Base-by-base conservation (phyloP, 2,888 invertebrate species). In the Phalangium opilio region DNA sequence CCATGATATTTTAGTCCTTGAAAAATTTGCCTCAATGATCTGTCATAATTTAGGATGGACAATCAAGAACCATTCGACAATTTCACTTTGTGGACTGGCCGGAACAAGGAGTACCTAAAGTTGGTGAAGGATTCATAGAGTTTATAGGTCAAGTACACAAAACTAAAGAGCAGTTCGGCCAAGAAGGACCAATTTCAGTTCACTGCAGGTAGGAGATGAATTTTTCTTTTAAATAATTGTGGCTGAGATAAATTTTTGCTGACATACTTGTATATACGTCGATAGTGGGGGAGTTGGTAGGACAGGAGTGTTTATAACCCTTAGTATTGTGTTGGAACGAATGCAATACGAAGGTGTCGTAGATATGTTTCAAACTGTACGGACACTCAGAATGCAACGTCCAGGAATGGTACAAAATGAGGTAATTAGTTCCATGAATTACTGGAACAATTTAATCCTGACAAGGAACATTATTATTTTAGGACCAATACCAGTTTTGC, bases 321-420 rank as follows among this genome's bases (percentile, higher is more conserved):
- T 99, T 56, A 93, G 93, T 67, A 93, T 96, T 64, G 91, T 98
- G 46, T 71, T 99, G 64, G 98, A 99, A 68, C 77, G 96, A 57
- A 95, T 99, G 90, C 89, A 95, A 68, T 93, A 91, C 67, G 98
- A 99, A 67, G 93, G 93, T 17, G 91, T 95, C 7, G 85, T 98
- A 12, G 98, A 99, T 72, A 85, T 98, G 63, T 99, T 96, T 80
- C 96, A 96, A 71, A 95, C 95, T 0, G 95, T 95, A 53, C 83
- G 96, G 71, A 90, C 95, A 69, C 74, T 99, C 60, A 80, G 98
- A 64, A 95, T 96, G 55, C 96, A 98, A 70, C 77, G 98, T 60
- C 93, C 95, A 53, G 93, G 93, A 59, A 98, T 99, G 96, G 95
- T 99, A 60, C 96, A 98, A 71, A 95, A 96, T 58, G 95, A 95